A percentile compares a stretch with the other conserved stretches of the same genome.
These are phyloP conservation scores for Acronicta alni DNA, from an alignment of 2,888 invertebrate species.

Conservation along the genomic window DNA sequence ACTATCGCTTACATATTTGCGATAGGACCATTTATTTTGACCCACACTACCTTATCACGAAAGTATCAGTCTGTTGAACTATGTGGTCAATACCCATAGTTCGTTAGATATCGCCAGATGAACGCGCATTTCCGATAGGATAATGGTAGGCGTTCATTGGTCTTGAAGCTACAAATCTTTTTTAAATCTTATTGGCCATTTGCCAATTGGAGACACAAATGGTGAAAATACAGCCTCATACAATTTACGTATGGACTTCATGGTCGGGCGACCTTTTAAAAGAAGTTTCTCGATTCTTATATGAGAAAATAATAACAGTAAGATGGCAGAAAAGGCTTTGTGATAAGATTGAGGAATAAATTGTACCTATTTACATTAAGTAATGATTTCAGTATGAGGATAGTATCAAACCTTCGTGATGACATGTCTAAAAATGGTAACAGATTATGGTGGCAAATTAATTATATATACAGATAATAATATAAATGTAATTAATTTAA, in stretches of 20 bases:
- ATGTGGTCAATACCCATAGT: not conserved
- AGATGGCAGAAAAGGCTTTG: too few species aligned
- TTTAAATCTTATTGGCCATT: conserved; percentile 34
- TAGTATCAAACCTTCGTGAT: too few species aligned
- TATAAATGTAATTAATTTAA: too few species aligned
- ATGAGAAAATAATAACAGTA: not conserved
- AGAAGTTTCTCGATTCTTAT: conserved; percentile 17
- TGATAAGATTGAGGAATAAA: too few species aligned
- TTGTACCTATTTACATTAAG: too few species aligned
- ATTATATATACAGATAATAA: too few species aligned
- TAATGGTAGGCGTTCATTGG: conserved; percentile 28
- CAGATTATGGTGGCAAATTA: too few species aligned
- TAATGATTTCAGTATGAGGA: too few species aligned
- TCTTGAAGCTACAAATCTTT: conserved; percentile 37
- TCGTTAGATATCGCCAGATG: not conserved
- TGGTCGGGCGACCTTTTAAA: conserved; percentile 13
- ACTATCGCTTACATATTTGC: not conserved
- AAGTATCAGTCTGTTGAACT: too few species aligned
- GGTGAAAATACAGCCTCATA: conserved; percentile 16
- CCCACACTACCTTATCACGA: too few species aligned
- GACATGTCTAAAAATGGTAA: too few species aligned
- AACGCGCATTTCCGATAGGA: conserved; percentile 7
- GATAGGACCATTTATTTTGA: too few species aligned
- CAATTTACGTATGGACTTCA: conserved; percentile 25
- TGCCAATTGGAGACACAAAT: conserved; percentile 36